phyloP scores from a whole-genome alignment of 2,888 invertebrate species.

The Nemotelus pantherinus region DNA sequence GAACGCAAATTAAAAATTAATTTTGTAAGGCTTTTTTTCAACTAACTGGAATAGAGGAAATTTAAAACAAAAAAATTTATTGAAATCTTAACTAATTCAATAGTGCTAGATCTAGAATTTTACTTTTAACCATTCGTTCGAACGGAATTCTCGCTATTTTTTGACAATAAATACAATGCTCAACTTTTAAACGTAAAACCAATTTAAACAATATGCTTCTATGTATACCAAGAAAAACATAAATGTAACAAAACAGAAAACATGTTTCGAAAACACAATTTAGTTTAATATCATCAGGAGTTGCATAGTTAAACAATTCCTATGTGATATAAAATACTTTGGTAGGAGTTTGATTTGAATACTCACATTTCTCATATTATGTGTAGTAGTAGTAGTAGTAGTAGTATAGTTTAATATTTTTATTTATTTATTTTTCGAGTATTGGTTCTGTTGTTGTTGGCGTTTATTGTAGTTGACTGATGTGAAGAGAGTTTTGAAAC shows the following conservation, averaged over 20 bases:
- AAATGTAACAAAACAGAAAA: constrained; percentile 7
- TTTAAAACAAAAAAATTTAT: no score
- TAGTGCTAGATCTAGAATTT: no score
- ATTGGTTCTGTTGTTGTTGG: constrained; percentile 44
- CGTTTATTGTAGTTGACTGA: constrained; percentile 49
- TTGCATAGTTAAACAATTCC: constrained; percentile 4
- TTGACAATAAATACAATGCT: no score
- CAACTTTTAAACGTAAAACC: background rate
- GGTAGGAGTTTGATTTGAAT: constrained; percentile 39
- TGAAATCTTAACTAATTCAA: no score
- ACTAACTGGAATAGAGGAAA: background rate
- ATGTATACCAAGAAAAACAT: background rate
- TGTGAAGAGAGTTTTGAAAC: constrained; percentile 42
- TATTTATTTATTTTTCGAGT: constrained; percentile 35
- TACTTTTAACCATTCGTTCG: no score
- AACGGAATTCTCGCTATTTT: no score
- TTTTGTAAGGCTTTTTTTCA: background rate
- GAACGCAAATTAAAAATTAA: constrained; percentile 12
- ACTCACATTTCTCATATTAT: constrained; percentile 50
- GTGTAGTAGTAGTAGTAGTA: constrained; percentile 44
- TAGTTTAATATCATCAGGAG: constrained; percentile 8
- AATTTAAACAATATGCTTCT: background rate
- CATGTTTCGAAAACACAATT: background rate
- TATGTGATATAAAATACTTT: constrained; percentile 38
- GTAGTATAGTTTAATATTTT: constrained; percentile 30